Conservation (phyloP, 2,797 vertebrate genomes). For the Sandelia bainsii region DNA sequence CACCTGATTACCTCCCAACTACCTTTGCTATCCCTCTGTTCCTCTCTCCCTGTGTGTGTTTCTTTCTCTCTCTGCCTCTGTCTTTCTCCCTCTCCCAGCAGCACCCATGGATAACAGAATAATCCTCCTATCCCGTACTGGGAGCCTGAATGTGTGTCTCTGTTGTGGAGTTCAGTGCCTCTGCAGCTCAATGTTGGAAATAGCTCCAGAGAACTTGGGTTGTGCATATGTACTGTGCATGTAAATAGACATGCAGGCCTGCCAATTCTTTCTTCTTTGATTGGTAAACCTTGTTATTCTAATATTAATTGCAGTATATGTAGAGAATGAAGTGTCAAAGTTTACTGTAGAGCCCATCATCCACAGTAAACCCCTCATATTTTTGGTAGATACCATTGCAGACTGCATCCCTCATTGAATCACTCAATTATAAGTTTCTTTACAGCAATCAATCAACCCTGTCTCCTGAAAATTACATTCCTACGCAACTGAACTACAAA, state of each 20-base stretch:
- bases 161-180: constrained; percentile 34
- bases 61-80: constrained; percentile 22
- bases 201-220: constrained; percentile 23
- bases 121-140: constrained; percentile 47
- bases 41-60: constrained; percentile 20
- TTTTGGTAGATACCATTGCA: not conserved
- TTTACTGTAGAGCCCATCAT: not conserved
- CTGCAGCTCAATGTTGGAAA: constrained; percentile 32
- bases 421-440: too few species aligned
- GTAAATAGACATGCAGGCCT: constrained; percentile 12
- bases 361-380: not conserved
- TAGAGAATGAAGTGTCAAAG: not conserved
- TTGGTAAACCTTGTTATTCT: constrained; percentile 7
- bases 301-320: not conserved
- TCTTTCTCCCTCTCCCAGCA: constrained; percentile 50
- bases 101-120: constrained; percentile 50
- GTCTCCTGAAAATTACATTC: too few species aligned
- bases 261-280: constrained; percentile 3
- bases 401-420: not conserved
- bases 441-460: too few species aligned
- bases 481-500: too few species aligned
- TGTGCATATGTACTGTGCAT: constrained; percentile 12
- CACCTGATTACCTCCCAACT: constrained; percentile 65
- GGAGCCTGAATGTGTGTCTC: constrained; percentile 29
- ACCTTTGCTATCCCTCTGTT: constrained; percentile 32